Conservation (phyloP, 1,140 invertebrate genomes). For the Rhyzopertha dominica region DNA sequence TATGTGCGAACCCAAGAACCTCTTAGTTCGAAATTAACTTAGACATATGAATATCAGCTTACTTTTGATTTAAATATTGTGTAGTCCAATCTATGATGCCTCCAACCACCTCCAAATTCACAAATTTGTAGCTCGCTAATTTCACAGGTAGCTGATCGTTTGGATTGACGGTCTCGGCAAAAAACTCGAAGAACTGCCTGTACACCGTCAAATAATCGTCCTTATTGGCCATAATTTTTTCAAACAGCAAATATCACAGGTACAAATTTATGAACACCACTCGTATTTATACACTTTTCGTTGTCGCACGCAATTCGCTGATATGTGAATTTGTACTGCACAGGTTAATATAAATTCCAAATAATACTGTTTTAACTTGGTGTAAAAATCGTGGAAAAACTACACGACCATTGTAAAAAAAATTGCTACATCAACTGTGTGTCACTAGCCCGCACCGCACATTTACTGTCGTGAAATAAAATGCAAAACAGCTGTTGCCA, state of each 20-base stretch:
- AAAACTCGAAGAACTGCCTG: slow-evolving; percentile 63
- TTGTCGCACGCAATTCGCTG: slow-evolving; percentile 21
- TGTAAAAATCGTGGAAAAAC: no score
- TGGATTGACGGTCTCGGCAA: slow-evolving; percentile 59
- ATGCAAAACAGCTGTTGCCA: no score
- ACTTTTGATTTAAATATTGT: slow-evolving; percentile 73
- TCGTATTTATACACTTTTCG: slow-evolving; percentile 22
- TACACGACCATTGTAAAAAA: no score
- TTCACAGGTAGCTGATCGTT: slow-evolving; percentile 70
- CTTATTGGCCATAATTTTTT: slow-evolving; percentile 46
- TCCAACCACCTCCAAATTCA: slow-evolving; percentile 63
- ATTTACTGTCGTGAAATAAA: no score
- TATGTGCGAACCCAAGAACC: no score
- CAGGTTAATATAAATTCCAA: no score
- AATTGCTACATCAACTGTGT: no score
- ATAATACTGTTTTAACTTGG: no score
- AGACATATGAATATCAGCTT: no score
- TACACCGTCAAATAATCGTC: slow-evolving; percentile 64
- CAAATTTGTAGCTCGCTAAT: slow-evolving; percentile 62
- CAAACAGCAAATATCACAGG: slow-evolving; percentile 16
- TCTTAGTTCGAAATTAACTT: no score
- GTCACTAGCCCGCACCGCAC: no score
- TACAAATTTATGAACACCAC: slow-evolving; percentile 14
- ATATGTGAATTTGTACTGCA: slow-evolving; percentile 25
- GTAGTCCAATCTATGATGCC: slow-evolving; percentile 72